Evolutionary conservation across 1,140 invertebrate species (phyloP).

Genomic region (Saccostrea cuccullata): DNA sequence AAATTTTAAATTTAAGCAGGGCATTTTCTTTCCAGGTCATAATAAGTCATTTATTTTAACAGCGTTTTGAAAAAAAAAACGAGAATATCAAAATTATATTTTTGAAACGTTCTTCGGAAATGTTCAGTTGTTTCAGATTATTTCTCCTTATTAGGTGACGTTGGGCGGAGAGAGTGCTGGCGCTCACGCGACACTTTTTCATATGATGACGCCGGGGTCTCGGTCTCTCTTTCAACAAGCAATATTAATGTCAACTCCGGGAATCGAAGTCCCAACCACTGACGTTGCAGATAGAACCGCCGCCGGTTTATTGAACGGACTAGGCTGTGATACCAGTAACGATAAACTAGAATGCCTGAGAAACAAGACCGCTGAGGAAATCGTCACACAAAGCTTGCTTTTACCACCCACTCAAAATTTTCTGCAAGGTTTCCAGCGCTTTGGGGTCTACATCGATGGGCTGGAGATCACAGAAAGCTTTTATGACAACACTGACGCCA

Average conservation of each 20-base stretch:
- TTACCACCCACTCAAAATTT: background rate
- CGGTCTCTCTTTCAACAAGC: background rate
- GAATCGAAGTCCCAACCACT: background rate
- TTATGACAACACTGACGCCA: background rate
- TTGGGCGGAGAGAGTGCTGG: background rate
- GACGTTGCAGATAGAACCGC: background rate
- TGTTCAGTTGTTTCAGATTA: too few relatives aligned
- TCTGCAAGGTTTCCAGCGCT: background rate
- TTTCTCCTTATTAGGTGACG: background rate
- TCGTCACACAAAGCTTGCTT: background rate
- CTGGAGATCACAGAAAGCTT: background rate
- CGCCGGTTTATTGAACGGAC: background rate
- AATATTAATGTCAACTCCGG: background rate
- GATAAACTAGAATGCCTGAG: background rate
- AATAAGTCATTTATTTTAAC: too few relatives aligned
- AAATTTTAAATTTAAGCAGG: too few relatives aligned
- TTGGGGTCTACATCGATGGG: conserved; percentile 1
- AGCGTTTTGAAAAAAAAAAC: too few relatives aligned
- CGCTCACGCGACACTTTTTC: background rate
- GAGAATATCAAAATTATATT: too few relatives aligned
- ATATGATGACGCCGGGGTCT: background rate
- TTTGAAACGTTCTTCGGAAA: too few relatives aligned
- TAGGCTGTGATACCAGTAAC: background rate
- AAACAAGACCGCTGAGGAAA: background rate
- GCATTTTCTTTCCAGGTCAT: too few relatives aligned